Evolutionary conservation across 2,888 invertebrate genomes (phyloP).

Genomic region (Agrilus cyanescens): DNA sequence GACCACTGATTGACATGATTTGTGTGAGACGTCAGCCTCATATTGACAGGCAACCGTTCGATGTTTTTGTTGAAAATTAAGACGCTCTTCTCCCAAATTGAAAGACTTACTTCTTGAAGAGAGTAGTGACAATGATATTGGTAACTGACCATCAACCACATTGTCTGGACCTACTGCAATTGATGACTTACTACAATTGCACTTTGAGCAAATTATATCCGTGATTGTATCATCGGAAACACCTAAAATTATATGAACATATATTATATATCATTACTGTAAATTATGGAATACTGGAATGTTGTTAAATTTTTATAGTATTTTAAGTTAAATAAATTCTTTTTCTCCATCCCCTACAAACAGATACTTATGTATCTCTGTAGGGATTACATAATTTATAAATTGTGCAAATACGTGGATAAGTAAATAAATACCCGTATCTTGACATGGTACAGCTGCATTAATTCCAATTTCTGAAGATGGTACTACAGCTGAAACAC

Average conservation of each 20-base stretch:
- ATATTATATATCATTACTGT: too few relatives aligned
- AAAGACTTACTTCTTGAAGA: conserved; percentile 46
- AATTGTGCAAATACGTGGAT: too few relatives aligned
- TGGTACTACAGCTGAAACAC: too few relatives aligned
- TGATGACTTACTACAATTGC: conserved; percentile 38
- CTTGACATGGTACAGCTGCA: too few relatives aligned
- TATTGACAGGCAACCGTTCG: conserved; percentile 39
- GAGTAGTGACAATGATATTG: conserved; percentile 38
- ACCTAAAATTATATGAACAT: conserved; percentile 31
- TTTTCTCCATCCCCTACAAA: too few relatives aligned
- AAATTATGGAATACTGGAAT: too few relatives aligned
- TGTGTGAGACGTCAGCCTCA: conserved; percentile 17
- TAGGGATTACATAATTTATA: too few relatives aligned
- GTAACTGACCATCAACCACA: conserved; percentile 22
- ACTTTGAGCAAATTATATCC: conserved; percentile 41
- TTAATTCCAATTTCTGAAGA: too few relatives aligned
- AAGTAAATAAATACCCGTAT: too few relatives aligned
- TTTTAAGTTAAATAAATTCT: too few relatives aligned
- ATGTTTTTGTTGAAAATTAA: conserved; percentile 34
- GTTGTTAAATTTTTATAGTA: too few relatives aligned
- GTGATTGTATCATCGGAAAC: conserved; percentile 40
- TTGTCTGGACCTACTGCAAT: conserved; percentile 47
- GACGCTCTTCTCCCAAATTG: conserved; percentile 44
- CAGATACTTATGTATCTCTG: too few relatives aligned
- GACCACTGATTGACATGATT: conserved; percentile 21